phyloP scores from a whole-genome alignment of 1,140 invertebrate species.

The Hirudo medicinalis region DNA sequence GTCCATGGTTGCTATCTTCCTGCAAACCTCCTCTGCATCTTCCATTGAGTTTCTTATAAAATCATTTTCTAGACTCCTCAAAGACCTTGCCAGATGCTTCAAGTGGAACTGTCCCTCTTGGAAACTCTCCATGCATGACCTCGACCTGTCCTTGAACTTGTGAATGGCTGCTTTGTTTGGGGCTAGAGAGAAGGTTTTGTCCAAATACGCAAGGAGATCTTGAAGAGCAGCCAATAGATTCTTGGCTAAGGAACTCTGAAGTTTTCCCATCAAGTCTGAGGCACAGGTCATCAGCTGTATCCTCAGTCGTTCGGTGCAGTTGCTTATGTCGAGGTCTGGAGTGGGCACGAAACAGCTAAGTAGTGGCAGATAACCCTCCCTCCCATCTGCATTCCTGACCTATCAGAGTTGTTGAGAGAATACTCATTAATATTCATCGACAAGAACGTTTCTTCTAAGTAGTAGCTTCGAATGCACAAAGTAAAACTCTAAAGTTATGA shows the following conservation, averaged over 20 bases:
- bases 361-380: not conserved
- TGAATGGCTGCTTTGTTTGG: not conserved
- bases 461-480: not conserved
- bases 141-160: not conserved
- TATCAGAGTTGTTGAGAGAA: not conserved
- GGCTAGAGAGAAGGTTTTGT: not conserved
- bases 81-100: too few relatives aligned
- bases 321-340: not conserved
- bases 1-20: not conserved
- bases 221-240: not conserved
- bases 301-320: constrained; percentile 1
- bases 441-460: not conserved
- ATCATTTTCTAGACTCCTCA: too few relatives aligned
- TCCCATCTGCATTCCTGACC: constrained; percentile 2
- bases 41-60: not conserved
- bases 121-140: not conserved
- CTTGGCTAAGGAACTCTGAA: not conserved
- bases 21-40: not conserved
- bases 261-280: not conserved
- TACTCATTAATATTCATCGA: not conserved
- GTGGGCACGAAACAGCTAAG: not conserved
- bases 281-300: not conserved
- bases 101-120: not conserved
- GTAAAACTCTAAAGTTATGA: not conserved
- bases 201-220: not conserved